Evolutionary conservation across 2,797 vertebrate species (phyloP).

Genomic region (Smutsia temminckii): DNA sequence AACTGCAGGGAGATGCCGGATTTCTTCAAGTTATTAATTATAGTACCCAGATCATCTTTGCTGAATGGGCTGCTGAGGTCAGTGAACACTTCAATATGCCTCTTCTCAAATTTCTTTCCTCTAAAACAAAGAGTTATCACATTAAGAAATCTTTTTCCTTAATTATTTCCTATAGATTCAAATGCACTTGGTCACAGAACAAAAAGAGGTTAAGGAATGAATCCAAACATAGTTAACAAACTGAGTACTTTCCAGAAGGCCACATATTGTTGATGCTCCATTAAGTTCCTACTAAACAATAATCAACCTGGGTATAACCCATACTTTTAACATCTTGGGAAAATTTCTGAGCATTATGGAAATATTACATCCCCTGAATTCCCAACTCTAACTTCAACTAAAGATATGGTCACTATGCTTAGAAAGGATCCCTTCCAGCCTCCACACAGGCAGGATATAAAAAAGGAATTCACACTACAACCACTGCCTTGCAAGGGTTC

Average conservation of each 20-base stretch:
- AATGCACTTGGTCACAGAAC: neutral
- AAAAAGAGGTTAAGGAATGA: neutral
- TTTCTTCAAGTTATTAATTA: constrained; percentile 91
- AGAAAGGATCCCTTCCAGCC: neutral
- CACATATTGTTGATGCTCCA: neutral
- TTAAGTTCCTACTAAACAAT: neutral
- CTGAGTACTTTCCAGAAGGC: neutral
- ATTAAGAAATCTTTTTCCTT: constrained; percentile 38
- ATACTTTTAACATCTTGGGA: neutral
- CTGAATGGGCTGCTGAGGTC: constrained; percentile 91
- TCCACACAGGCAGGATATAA: neutral
- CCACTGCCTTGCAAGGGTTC: neutral
- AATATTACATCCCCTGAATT: neutral
- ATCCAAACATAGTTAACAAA: neutral
- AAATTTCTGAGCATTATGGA: constrained; percentile 6
- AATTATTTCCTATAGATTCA: constrained; percentile 7
- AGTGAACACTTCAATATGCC: constrained; percentile 92
- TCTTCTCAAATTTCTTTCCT: constrained; percentile 92
- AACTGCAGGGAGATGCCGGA: constrained; percentile 93
- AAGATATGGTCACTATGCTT: neutral
- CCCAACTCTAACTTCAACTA: neutral
- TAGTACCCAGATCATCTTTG: constrained; percentile 91
- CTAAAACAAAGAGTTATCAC: constrained; percentile 83
- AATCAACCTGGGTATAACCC: neutral
- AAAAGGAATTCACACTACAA: neutral